phyloP scores from a whole-genome alignment of 2,797 vertebrate species.

The Bradypodion ventrale region DNA sequence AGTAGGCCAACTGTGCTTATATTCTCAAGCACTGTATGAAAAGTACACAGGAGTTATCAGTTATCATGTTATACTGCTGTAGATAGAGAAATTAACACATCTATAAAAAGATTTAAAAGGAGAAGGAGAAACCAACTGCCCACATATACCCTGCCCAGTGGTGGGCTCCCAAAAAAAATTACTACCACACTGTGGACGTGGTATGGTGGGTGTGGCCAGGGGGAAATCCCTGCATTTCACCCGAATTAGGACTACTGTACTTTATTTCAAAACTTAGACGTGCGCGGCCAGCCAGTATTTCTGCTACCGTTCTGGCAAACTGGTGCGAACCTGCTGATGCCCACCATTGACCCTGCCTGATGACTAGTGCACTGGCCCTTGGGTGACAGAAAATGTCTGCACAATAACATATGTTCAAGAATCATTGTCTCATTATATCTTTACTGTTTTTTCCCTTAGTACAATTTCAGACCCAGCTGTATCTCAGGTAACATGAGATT shows the following conservation, averaged over 20 bases:
- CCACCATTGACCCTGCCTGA: too few relatives aligned
- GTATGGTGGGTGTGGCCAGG: too few relatives aligned
- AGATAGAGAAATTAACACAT: neutral
- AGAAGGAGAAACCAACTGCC: too few relatives aligned
- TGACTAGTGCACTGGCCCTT: neutral
- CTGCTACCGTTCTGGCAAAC: too few relatives aligned
- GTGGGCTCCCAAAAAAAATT: too few relatives aligned
- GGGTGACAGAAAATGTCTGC: neutral
- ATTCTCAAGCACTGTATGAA: neutral
- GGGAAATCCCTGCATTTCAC: too few relatives aligned
- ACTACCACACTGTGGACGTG: too few relatives aligned
- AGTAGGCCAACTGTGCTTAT: neutral
- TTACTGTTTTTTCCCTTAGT: neutral
- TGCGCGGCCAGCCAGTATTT: too few relatives aligned
- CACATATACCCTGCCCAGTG: neutral
- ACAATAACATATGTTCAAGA: neutral
- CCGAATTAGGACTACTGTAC: too few relatives aligned
- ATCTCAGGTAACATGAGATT: constrained; percentile 14
- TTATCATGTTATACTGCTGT: neutral
- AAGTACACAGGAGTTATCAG: neutral
- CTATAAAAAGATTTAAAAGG: neutral
- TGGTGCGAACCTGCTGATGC: too few relatives aligned
- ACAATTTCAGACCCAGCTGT: neutral
- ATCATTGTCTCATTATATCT: neutral
- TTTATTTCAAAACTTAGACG: too few relatives aligned